phyloP scores from a whole-genome alignment of 2,113 vertebrate species.

The Heterotis niloticus region DNA sequence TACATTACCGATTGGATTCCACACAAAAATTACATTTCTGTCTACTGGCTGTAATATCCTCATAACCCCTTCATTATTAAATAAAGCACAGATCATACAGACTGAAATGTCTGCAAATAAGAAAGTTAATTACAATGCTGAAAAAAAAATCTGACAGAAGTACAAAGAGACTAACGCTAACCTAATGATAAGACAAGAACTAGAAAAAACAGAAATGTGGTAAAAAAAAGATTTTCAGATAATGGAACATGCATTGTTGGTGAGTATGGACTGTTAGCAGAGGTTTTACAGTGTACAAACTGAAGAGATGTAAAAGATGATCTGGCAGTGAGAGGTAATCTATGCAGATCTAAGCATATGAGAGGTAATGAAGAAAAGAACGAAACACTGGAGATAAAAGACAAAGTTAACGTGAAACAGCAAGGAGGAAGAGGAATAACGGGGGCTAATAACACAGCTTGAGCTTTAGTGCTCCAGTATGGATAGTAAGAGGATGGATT shows the following conservation, averaged over 20 bases:
- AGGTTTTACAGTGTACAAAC: not conserved
- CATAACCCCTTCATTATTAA: not conserved
- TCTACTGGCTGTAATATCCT: not conserved
- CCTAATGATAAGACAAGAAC: not conserved
- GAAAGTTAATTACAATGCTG: no score
- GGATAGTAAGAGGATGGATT: no score
- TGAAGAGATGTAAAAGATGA: not conserved
- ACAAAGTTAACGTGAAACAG: no score
- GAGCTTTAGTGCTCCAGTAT: no score
- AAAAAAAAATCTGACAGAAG: not conserved
- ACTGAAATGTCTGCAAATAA: not conserved
- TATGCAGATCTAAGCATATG: not conserved
- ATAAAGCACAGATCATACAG: not conserved
- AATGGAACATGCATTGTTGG: not conserved
- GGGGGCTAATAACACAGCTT: no score
- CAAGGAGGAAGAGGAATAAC: no score
- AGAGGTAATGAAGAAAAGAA: conserved; percentile 8
- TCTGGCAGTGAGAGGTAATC: not conserved
- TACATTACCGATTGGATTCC: not conserved
- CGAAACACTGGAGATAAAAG: not conserved
- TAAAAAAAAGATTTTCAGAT: no score
- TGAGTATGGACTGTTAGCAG: not conserved
- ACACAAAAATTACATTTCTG: not conserved
- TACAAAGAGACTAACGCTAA: not conserved
- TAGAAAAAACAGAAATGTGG: not conserved